These are phyloP conservation scores for Anolis carolinensis DNA, from an alignment of 2,113 vertebrate species.

Conservation along the genomic window DNA sequence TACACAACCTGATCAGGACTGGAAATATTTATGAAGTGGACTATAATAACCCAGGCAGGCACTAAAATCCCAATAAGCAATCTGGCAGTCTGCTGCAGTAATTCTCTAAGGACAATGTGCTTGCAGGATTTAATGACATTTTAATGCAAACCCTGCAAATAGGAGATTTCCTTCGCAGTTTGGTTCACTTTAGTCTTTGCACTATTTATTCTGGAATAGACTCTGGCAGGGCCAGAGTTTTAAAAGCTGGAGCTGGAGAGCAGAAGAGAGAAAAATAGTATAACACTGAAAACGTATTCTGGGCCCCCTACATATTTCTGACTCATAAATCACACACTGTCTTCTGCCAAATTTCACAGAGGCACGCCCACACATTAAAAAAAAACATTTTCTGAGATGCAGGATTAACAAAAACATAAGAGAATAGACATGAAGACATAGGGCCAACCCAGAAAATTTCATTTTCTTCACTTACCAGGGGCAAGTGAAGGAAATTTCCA, in stretches of 20 bases:
- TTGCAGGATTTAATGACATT: constrained; percentile 30
- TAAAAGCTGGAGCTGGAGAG: background rate
- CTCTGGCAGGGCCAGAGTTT: background rate
- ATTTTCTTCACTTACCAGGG: background rate
- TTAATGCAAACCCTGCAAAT: constrained; percentile 44
- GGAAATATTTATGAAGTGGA: constrained; percentile 53
- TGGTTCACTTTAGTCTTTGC: constrained; percentile 25
- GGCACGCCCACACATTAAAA: constrained; percentile 18
- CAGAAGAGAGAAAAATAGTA: background rate
- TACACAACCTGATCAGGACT: constrained; percentile 19
- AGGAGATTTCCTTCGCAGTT: constrained; percentile 32
- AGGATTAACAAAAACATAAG: background rate
- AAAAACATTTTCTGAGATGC: background rate
- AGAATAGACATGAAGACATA: background rate
- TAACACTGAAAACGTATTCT: constrained; percentile 12
- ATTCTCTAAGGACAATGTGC: constrained; percentile 36
- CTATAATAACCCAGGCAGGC: constrained; percentile 39
- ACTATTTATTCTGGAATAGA: constrained; percentile 39
- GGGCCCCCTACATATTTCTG: constrained; percentile 15
- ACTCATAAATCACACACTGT: constrained; percentile 32
- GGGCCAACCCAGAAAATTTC: background rate
- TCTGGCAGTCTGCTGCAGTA: constrained; percentile 25
- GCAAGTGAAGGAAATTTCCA: background rate
- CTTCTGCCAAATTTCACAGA: constrained; percentile 3
- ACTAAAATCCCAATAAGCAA: constrained; percentile 48